Evolutionary conservation across 2,113 vertebrate genomes (phyloP), one percentile per base, ranked within the genome.

Genomic region (Oostethus manadensis): DNA sequence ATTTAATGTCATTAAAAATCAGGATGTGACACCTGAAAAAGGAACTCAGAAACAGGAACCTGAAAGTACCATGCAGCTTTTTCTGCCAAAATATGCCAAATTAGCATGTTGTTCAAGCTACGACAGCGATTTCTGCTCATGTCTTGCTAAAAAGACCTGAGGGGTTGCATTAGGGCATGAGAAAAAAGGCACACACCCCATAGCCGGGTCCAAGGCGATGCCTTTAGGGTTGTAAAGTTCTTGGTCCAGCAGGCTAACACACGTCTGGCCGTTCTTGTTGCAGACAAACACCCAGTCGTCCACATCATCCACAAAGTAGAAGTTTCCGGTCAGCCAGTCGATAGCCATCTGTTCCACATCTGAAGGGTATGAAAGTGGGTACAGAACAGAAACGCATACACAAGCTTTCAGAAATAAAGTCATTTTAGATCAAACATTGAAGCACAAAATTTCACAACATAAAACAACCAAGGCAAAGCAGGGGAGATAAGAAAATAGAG

Each of bases 261-360:
- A 99, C 1, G 93, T 98, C 80, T 90, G 89, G 0, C 97, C 97
- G 0, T 95, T 92, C 62, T 92, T 93, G 86, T 96, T 93, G 81
- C 97, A 99, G 56, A 99, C 96, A 0, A 99, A 99, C 85, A 99
- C 94, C 62, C 94, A 89, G 78, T 99, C 95, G 1, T 99, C 95
- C 1, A 99, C 94, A 77, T 98, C 94, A 53, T 99, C 96, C 85
- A 99, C 96, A 33, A 99, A 99, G 89, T 99, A 99, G 90, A 99
- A 96, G 90, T 99, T 99, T 79, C 96, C 96, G 0, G 97, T 99
- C 45, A 98, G 91, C 97, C 97, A 99, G 79, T 99, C 97, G 0
- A 99, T 95, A 20, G 96, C 97, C 94, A 99, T 98, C 90, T 99
- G 97, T 71, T 99, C 96, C 76, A 98, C 97, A 17, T 98, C 96